These are phyloP conservation scores for Collichthys lucidus DNA, from an alignment of 2,113 vertebrate species.

Conservation along the genomic window DNA sequence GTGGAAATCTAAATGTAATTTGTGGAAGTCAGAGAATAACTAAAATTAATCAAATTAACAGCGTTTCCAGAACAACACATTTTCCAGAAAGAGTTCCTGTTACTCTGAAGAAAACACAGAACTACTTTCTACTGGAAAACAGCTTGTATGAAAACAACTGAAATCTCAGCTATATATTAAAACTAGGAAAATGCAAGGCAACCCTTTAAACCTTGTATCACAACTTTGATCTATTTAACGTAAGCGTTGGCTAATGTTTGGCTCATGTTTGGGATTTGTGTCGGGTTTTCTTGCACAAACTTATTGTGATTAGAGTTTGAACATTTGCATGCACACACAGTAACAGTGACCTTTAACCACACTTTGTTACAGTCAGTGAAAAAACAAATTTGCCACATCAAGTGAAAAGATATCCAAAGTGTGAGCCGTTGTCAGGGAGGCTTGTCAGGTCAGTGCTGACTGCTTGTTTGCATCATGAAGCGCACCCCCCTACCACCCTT, in stretches of 20 bases:
- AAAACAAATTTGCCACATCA: conserved; percentile 5
- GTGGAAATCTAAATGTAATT: too few species aligned
- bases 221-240: neutral
- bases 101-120: neutral
- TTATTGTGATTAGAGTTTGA: neutral
- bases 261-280: neutral
- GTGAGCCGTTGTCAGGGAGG: conserved; percentile 11
- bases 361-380: neutral
- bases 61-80: neutral
- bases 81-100: neutral
- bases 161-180: neutral
- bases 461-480: conserved; percentile 64
- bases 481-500: neutral
- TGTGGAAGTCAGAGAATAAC: too few species aligned
- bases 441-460: conserved; percentile 53
- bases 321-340: neutral
- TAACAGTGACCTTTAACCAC: conserved; percentile 10
- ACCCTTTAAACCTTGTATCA: neutral
- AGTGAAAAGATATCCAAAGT: conserved; percentile 21
- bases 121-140: neutral
- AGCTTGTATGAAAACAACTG: neutral
- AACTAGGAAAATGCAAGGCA: neutral
- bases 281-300: neutral
- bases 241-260: neutral
- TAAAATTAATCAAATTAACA: too few species aligned